Evolutionary conservation across 92 coral and sea anemone species (phyloP).

Genomic region (Epizoanthus illoricatus): DNA sequence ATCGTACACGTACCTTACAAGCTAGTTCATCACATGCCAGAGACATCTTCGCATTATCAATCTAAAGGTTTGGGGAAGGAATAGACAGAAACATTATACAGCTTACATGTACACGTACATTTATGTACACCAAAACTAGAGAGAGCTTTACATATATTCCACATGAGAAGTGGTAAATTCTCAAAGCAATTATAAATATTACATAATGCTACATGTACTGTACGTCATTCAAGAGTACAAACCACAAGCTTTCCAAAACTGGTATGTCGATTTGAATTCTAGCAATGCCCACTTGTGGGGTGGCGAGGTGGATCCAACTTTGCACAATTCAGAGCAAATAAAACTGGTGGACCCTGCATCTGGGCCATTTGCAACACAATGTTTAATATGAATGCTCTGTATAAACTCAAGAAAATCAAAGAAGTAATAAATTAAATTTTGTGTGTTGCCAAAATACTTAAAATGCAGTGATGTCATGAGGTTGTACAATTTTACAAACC

Average conservation of each 20-base stretch:
- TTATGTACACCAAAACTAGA: neutral
- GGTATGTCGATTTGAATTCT: no score
- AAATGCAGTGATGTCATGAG: no score
- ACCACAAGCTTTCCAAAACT: no score
- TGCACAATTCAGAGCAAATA: no score
- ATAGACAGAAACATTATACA: neutral
- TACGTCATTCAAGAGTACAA: neutral
- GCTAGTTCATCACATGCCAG: constrained; percentile 90
- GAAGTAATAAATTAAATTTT: no score
- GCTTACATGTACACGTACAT: neutral
- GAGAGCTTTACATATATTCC: neutral
- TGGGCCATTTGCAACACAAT: no score
- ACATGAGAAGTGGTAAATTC: neutral
- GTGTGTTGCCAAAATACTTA: no score
- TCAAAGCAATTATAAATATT: neutral
- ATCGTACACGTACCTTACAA: constrained; percentile 69
- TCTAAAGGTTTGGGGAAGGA: constrained; percentile 43
- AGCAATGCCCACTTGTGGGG: no score
- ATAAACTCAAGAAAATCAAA: neutral
- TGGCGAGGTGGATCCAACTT: no score
- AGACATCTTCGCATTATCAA: constrained; percentile 91
- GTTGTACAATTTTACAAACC: no score
- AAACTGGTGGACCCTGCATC: no score
- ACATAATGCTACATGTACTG: neutral
- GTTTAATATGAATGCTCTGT: neutral